Evolutionary conservation across 2,888 invertebrate species (phyloP).

Genomic region (Frankliniella fusca): DNA sequence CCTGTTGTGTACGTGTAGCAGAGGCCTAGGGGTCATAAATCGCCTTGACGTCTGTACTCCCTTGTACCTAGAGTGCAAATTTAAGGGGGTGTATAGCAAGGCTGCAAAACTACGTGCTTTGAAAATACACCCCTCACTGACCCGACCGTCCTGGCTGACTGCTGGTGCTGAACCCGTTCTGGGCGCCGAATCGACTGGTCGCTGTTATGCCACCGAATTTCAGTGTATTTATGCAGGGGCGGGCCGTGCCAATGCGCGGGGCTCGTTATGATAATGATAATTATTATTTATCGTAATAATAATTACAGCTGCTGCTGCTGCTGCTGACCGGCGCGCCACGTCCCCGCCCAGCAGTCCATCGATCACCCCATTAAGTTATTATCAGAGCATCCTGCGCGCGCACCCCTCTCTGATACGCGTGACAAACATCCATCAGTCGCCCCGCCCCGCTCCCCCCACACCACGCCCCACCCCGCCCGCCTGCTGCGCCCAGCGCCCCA

Average conservation of each 20-base stretch:
- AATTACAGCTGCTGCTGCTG: no score
- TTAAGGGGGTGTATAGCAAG: no score
- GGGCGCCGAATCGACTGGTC: background rate
- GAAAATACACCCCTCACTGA: no score
- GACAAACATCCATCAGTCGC: slow-evolving; percentile 2
- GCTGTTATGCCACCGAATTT: background rate
- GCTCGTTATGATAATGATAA: no score
- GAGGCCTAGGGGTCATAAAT: no score
- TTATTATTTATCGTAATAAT: no score
- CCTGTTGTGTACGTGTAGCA: no score
- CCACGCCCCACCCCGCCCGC: background rate
- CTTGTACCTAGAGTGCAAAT: no score
- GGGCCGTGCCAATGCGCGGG: no score
- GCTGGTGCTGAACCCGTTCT: background rate
- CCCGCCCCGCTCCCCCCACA: background rate
- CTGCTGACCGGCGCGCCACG: background rate
- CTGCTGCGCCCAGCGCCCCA: background rate
- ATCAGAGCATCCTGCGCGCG: background rate
- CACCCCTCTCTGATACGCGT: background rate
- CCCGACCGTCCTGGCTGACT: no score
- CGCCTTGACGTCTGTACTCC: no score
- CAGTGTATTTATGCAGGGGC: background rate
- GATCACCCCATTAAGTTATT: slow-evolving; percentile 21
- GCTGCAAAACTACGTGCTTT: no score
- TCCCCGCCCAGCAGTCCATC: background rate